Evolutionary conservation across 2,797 vertebrate species (phyloP), one percentile per base, ranked within the genome.

Genomic region (Malacoctenus gilli): DNA sequence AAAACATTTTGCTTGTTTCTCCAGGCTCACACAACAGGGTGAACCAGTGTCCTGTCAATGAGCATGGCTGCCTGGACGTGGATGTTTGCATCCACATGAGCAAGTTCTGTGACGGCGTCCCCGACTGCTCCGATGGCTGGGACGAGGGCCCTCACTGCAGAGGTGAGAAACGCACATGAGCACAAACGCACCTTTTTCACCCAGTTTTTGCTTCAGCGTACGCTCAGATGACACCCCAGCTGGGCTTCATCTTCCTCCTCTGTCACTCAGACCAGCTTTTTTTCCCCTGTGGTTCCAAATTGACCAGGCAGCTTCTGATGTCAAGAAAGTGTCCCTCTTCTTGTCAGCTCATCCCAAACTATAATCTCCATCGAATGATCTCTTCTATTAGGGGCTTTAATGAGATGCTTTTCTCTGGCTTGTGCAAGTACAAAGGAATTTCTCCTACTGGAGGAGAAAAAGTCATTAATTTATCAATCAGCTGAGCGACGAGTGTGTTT

Each of bases 141-240:
- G 96, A 98, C 0, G 96, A 98, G 85, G 96, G 96, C 0, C 69
- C 95, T 0, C 94, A 96, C 78, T 98, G 96, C 74, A 90, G 93
- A 92, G 94, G 96, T 98, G 92, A 62, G 23, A 21, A 42, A 47
- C 25, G 12, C 43, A 43, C 12, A 28, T 1, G 25, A 5, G 6
- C 25, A 5, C 25, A 28, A 28, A 28, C 25, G 11, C 40, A n/a
- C n/a, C n/a, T n/a, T n/a, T 21, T 28, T 0, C 15, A 3, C 49
- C n/a, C n/a, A n/a, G n/a, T n/a, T n/a, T n/a, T 37, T 40, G 15
- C 18, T 47, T 2, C 2, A 4, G 8, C 12, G 22, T 28, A 9
- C 14, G 40, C 21, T 47, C 4, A 4, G 6, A 51, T 46, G 22
- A 31, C 52, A 62, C 39, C 4, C 11, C 19, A 46, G 41, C 12